A percentile compares a stretch with the other conserved stretches of the same genome.
These are phyloP conservation scores for Bothrops jararaca DNA, from an alignment of 2,113 vertebrate species.

Conservation along the genomic window DNA sequence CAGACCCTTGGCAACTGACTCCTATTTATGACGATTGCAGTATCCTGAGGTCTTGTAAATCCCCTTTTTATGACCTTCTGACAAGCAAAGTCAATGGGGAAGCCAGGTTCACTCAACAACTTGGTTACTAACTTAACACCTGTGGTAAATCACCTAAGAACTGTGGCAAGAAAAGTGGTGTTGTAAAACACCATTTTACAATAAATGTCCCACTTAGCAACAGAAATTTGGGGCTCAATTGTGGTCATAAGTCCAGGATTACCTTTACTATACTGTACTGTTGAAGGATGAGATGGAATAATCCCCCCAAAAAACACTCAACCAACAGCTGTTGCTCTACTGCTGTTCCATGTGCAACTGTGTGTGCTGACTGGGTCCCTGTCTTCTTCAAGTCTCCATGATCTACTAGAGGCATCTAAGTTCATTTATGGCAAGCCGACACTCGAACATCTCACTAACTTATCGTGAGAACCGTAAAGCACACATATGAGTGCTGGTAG, in stretches of 20 bases:
- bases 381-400: conserved; percentile 35
- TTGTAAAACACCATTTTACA: no score
- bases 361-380: not conserved
- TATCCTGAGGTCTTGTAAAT: no score
- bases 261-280: not conserved
- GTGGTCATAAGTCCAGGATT: not conserved
- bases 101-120: no score
- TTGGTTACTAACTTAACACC: no score
- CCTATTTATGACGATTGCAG: no score
- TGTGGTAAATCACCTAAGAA: no score
- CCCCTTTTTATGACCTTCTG: no score
- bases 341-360: conserved; percentile 1
- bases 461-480: not conserved
- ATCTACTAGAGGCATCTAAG: conserved; percentile 13
- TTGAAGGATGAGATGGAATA: not conserved
- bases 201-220: no score
- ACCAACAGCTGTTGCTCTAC: conserved; percentile 17
- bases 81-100: no score
- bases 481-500: not conserved
- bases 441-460: not conserved
- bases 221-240: no score
- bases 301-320: not conserved
- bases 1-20: no score
- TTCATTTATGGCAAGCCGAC: conserved; percentile 1
- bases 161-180: no score